A percentile compares a stretch with the other conserved stretches of the same genome.
Evolutionary conservation across 2,113 vertebrate genomes (phyloP).

Genomic region (Heterotilapia buettikoferi): DNA sequence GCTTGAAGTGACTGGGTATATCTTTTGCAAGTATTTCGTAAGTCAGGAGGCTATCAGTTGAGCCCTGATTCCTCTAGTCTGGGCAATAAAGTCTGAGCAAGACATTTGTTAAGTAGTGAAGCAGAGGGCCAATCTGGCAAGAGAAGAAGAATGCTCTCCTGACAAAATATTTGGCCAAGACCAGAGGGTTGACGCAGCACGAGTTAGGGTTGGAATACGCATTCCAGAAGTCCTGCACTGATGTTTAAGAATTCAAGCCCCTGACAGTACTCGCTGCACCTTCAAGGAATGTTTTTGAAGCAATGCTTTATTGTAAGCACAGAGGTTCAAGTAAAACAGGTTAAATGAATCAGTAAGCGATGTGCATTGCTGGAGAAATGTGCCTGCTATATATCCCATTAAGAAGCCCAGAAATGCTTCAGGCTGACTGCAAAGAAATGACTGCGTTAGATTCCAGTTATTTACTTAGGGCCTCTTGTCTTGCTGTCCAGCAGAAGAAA

Average conservation of each 20-base stretch:
- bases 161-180: conserved; percentile 39
- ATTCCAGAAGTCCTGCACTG: not conserved
- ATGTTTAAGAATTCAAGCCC: not conserved
- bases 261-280: not conserved
- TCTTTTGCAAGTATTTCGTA: conserved; percentile 11
- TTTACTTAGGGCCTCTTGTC: conserved; percentile 5
- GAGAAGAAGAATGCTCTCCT: not conserved
- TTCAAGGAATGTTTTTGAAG: conserved; percentile 4
- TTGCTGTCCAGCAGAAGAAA: not conserved
- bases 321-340: not conserved
- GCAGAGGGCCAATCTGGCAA: not conserved
- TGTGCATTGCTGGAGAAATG: not conserved
- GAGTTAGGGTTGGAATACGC: not conserved
- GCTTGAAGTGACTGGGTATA: not conserved
- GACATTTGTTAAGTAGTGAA: not conserved
- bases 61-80: not conserved
- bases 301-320: conserved; percentile 10
- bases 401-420: not conserved
- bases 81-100: not conserved
- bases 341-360: not conserved
- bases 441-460: conserved; percentile 24
- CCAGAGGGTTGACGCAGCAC: not conserved
- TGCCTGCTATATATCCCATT: not conserved
- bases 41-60: not conserved
- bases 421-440: not conserved